These are phyloP conservation scores for Protophormia terraenovae DNA, from an alignment of 2,888 invertebrate genomes.

Conservation along the genomic window DNA sequence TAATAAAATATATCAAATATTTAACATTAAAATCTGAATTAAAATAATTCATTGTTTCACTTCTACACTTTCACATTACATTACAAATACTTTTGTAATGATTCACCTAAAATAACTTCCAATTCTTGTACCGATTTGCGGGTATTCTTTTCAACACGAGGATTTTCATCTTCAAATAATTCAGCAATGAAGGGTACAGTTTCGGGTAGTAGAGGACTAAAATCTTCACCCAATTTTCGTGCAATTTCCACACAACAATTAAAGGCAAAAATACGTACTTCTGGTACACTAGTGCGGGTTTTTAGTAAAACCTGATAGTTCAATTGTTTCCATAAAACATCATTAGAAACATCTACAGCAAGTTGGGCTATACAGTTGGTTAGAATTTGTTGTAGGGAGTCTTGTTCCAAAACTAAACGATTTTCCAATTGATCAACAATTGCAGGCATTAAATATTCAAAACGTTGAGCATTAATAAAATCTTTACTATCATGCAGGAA, in stretches of 20 bases:
- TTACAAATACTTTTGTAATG: conserved; percentile 93
- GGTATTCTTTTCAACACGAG: conserved; percentile 89
- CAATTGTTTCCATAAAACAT: conserved; percentile 93
- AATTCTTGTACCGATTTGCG: conserved; percentile 91
- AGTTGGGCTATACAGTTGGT: conserved; percentile 92
- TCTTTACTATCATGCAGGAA: conserved; percentile 92
- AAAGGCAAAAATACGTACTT: conserved; percentile 88
- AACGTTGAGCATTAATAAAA: conserved; percentile 92
- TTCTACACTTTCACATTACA: background rate
- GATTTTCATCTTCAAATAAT: conserved; percentile 93
- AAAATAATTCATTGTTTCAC: conserved; percentile 1
- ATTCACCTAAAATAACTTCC: conserved; percentile 93
- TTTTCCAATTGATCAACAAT: conserved; percentile 95
- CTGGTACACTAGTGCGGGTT: conserved; percentile 88
- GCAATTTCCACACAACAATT: conserved; percentile 90
- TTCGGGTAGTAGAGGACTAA: conserved; percentile 93
- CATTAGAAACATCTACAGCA: conserved; percentile 91
- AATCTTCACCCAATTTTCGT: conserved; percentile 92
- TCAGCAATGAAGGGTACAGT: conserved; percentile 97
- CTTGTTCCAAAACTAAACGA: conserved; percentile 82
- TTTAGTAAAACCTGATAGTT: conserved; percentile 95
- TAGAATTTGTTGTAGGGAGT: conserved; percentile 84
- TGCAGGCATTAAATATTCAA: conserved; percentile 92
- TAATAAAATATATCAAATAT: background rate
- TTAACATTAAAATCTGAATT: background rate